A percentile compares a stretch with the other conserved stretches of the same genome.
Conservation (phyloP, 2,113 vertebrate species). For the Ailurus styani region DNA sequence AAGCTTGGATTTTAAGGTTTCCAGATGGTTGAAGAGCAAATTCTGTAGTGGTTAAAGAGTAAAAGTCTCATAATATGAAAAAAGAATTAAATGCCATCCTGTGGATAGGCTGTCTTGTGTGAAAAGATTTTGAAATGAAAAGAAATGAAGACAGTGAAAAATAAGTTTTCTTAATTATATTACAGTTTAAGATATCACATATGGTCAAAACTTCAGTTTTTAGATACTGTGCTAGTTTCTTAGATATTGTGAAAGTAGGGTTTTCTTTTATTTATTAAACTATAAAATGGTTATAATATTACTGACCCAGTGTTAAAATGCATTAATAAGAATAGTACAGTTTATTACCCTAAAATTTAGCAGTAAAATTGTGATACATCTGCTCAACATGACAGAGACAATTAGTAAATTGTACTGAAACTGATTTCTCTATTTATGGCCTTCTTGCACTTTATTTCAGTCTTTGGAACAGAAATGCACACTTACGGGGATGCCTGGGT, state of each 20-base stretch:
- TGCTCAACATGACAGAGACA: background rate
- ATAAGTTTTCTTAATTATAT: background rate
- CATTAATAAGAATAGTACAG: background rate
- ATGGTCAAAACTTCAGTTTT: background rate
- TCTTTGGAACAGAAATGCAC: background rate
- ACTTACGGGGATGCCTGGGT: background rate
- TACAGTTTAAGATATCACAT: background rate
- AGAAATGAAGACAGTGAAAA: conserved; percentile 9
- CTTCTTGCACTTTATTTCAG: background rate
- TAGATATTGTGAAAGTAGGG: background rate
- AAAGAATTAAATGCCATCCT: conserved; percentile 40
- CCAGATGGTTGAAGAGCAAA: conserved; percentile 61
- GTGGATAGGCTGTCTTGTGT: background rate
- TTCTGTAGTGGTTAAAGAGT: conserved; percentile 5
- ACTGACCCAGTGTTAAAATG: background rate
- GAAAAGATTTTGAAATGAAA: conserved; percentile 9
- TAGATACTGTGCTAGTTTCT: background rate
- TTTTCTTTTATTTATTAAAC: background rate
- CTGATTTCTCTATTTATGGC: background rate
- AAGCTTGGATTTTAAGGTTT: conserved; percentile 54
- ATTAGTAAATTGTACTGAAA: background rate
- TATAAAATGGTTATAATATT: background rate
- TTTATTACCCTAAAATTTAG: background rate
- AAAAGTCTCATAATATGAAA: conserved; percentile 42
- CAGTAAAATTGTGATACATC: background rate